A percentile compares a stretch with the other conserved stretches of the same genome.
Conservation (phyloP, 2,113 vertebrate species). For the Myotis yumanensis region DNA sequence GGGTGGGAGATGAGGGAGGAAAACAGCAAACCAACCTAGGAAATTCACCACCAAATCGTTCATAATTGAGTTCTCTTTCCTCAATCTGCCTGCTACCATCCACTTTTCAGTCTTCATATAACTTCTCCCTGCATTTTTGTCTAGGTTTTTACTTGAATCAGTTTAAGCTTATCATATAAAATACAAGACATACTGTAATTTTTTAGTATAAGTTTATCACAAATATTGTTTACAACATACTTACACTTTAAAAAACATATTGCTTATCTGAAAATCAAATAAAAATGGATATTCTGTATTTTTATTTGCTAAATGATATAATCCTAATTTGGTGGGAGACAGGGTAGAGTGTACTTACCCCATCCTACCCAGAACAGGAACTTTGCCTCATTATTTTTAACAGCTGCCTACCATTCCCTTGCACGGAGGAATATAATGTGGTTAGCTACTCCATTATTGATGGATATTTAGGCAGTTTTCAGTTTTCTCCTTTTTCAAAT, state of each 20-base stretch:
- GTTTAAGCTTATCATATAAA: not conserved
- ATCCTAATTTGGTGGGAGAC: not conserved
- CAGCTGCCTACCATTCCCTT: not conserved
- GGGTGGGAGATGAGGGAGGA: not conserved
- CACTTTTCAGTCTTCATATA: not conserved
- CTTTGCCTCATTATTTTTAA: not conserved
- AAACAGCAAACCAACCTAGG: not conserved
- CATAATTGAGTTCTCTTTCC: not conserved
- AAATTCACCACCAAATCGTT: not conserved
- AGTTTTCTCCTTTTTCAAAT: conserved; percentile 36
- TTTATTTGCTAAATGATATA: not conserved
- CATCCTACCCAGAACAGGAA: not conserved
- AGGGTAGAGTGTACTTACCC: not conserved
- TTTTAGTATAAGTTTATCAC: conserved; percentile 21
- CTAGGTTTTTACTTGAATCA: not conserved
- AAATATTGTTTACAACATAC: not conserved
- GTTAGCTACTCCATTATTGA: not conserved
- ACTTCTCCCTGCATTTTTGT: not conserved
- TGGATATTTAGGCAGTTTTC: not conserved
- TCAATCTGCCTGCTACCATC: not conserved
- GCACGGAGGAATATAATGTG: not conserved
- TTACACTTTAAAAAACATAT: not conserved
- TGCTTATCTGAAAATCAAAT: conserved; percentile 41
- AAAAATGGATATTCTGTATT: not conserved
- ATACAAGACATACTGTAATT: not conserved